Evolutionary conservation across 2,888 invertebrate genomes (phyloP).

Genomic region (Sycophila texana): DNA sequence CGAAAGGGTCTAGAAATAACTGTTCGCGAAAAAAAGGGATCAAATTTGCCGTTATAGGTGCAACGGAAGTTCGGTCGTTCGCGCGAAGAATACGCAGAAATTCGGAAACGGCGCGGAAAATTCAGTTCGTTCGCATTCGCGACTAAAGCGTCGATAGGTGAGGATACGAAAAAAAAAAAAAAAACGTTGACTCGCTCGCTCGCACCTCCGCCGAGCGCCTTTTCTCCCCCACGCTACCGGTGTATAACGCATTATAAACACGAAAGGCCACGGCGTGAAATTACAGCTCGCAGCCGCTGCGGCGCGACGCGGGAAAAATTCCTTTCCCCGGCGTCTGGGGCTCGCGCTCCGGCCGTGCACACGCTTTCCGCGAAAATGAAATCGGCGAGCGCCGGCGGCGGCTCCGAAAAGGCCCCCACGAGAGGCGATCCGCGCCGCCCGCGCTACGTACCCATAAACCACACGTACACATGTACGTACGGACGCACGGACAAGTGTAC

Average conservation of each 20-base stretch:
- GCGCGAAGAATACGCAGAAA: too few species aligned
- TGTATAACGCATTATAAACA: constrained; percentile 20
- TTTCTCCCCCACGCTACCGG: constrained; percentile 16
- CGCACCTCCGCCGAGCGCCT: too few species aligned
- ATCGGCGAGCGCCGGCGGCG: constrained; percentile 14
- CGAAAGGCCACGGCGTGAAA: constrained; percentile 33
- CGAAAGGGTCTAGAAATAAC: too few species aligned
- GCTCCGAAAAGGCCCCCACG: constrained; percentile 5
- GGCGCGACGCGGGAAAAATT: constrained; percentile 19
- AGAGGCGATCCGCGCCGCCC: neutral
- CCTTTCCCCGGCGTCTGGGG: neutral
- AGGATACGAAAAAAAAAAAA: too few species aligned
- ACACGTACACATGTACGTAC: constrained; percentile 29
- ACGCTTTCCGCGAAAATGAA: constrained; percentile 39
- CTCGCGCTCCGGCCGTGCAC: neutral
- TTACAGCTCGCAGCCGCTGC: constrained; percentile 21
- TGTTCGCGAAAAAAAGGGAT: too few species aligned
- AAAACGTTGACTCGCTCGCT: too few species aligned
- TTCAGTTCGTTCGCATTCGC: too few species aligned
- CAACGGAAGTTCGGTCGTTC: too few species aligned
- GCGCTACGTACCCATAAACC: constrained; percentile 26
- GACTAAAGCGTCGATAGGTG: too few species aligned
- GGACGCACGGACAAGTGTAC: constrained; percentile 36
- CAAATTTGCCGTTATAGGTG: too few species aligned
- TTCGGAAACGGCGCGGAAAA: too few species aligned